phyloP scores from a whole-genome alignment of 2,888 invertebrate species.

The Netelia melanura region DNA sequence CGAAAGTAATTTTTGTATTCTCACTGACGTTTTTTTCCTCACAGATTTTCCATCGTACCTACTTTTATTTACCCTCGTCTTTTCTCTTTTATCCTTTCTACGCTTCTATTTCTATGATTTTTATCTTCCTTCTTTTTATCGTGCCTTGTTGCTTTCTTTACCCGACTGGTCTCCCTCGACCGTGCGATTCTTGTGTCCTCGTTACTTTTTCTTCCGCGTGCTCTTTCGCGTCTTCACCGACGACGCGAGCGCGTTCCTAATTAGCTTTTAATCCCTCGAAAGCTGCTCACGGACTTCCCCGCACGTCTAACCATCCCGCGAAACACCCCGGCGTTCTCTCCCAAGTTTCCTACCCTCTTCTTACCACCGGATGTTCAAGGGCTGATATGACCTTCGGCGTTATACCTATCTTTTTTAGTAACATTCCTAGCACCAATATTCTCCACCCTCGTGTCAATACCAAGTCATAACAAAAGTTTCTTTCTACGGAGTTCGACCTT shows the following conservation, averaged over 20 bases:
- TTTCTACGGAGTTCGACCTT: too few species aligned
- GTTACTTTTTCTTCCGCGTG: constrained; percentile 6
- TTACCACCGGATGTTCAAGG: background rate
- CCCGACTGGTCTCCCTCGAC: background rate
- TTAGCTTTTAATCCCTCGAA: constrained; percentile 52
- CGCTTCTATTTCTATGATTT: too few species aligned
- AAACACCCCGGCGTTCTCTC: background rate
- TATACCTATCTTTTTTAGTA: background rate
- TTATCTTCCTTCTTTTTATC: background rate
- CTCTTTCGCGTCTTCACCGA: constrained; percentile 1
- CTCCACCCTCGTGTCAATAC: background rate
- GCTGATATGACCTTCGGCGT: background rate
- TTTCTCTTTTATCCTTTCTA: too few species aligned
- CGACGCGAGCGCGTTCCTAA: constrained; percentile 37
- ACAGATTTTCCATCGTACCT: too few species aligned
- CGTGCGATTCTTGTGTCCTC: background rate
- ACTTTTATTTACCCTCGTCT: too few species aligned
- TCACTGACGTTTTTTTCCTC: too few species aligned
- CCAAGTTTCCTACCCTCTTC: background rate
- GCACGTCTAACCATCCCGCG: constrained; percentile 2
- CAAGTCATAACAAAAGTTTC: background rate
- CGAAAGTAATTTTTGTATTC: too few species aligned
- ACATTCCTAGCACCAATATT: background rate
- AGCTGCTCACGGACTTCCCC: constrained; percentile 32
- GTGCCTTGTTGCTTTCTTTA: background rate